Conservation (phyloP, 2,888 invertebrate genomes). For the Rhagonycha fulva region DNA sequence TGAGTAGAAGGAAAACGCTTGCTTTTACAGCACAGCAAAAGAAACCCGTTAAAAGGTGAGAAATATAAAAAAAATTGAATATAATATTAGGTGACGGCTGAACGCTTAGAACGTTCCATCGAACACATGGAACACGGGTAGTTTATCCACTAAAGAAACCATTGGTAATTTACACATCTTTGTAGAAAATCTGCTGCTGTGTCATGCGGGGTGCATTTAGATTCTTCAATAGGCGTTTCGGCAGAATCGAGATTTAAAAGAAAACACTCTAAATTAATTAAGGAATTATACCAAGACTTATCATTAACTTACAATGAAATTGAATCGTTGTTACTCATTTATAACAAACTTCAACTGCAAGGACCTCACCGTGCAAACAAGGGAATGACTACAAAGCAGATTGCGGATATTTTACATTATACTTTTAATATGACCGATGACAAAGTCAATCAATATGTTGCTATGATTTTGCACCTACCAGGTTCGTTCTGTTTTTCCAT, state of each 20-base stretch:
- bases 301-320: background rate
- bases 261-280: background rate
- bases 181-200: background rate
- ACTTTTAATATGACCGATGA: background rate
- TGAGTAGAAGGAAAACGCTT: background rate
- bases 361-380: background rate
- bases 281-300: background rate
- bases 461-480: background rate
- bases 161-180: background rate
- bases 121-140: no score
- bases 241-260: background rate
- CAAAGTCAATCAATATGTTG: background rate
- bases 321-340: background rate
- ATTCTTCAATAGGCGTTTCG: background rate
- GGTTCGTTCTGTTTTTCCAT: conserved; percentile 39
- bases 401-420: background rate
- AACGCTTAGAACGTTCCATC: no score
- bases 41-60: background rate
- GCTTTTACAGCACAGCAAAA: background rate
- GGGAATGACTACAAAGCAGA: background rate
- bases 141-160: no score
- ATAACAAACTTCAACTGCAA: background rate
- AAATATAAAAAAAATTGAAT: background rate
- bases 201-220: background rate
- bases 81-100: no score